Base-by-base conservation (phyloP, 2,888 invertebrate species). In the Xestia ashworthii region DNA sequence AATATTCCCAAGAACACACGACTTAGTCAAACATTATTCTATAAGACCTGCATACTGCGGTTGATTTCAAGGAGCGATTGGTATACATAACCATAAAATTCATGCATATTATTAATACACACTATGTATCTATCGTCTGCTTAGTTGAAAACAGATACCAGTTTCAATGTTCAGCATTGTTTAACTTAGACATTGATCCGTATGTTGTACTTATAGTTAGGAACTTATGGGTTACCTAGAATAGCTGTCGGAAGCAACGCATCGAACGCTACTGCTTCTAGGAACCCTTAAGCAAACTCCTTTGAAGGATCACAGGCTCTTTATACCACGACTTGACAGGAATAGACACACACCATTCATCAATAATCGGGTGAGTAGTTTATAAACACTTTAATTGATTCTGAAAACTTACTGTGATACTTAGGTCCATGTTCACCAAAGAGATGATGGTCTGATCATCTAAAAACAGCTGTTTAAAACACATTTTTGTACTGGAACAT, bases 121-220 rank as follows among this genome's bases (percentile, higher is more conserved):
- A 44, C 60, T n/a, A 50, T 1, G 8, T 19, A 48, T 44, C 22
- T 16, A 65, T 41, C 48, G 68, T 78, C 53, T 53, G 22, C 12
- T 1, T 8, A n/a, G 19, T 77, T 77, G 44, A 60, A 62, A 78
- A 38, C n/a, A 44, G 50, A 78, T n/a, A 68, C 50, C 50, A 46
- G 44, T 69, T 77, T 53, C 69, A 70, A 25, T 32, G 5, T 55
- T 55, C 14, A 32, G n/a, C n/a, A 65, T 55, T 65, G 32, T 72
- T 55, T 55, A 55, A 44, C 14, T 55, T 55, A 55, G 53, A 48
- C 14, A 53, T 53, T 38, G 32, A 62, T 70, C 19, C 9, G 38
- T 16, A 62, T 38, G 41, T n/a, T 32, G 11, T 64, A 64, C 22
- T 14, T 60, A 8, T 55, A 25, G 12, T 48, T 65, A 5, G 55